Conservation (phyloP, 2,113 vertebrate species). For the Tachysurus fulvidraco region DNA sequence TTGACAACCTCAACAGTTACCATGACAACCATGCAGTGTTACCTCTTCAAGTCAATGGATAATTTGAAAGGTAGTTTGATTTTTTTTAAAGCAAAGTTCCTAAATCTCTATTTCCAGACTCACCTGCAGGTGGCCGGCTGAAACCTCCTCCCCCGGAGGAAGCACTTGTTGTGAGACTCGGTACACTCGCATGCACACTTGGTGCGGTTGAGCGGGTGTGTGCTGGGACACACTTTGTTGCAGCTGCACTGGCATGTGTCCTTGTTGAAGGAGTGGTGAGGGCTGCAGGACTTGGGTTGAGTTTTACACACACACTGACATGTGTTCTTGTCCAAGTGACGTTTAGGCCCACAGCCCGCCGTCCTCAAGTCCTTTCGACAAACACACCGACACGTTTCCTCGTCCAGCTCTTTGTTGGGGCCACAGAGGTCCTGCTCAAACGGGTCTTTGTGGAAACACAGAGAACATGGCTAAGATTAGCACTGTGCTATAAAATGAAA, state of each 20-base stretch:
- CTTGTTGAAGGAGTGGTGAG: conserved; percentile 82
- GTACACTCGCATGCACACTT: conserved; percentile 91
- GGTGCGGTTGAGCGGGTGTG: conserved; percentile 85
- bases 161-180: conserved; percentile 89
- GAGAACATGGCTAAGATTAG: background rate
- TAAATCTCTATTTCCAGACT: background rate
- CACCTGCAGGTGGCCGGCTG: conserved; percentile 93
- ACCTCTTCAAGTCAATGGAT: background rate
- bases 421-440: conserved; percentile 81
- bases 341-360: conserved; percentile 81
- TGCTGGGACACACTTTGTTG: conserved; percentile 81
- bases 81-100: background rate
- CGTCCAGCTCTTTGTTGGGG: conserved; percentile 85
- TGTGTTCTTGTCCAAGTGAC: conserved; percentile 79
- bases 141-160: conserved; percentile 89
- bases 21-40: background rate
- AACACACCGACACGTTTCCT: conserved; percentile 90
- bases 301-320: conserved; percentile 87
- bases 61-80: background rate
- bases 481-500: background rate
- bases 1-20: background rate
- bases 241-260: conserved; percentile 88
- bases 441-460: conserved; percentile 62
- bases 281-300: conserved; percentile 73
- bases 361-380: conserved; percentile 74